Base-by-base conservation (phyloP, 2,113 vertebrate species). In the Dendrocopos noguchii region DNA sequence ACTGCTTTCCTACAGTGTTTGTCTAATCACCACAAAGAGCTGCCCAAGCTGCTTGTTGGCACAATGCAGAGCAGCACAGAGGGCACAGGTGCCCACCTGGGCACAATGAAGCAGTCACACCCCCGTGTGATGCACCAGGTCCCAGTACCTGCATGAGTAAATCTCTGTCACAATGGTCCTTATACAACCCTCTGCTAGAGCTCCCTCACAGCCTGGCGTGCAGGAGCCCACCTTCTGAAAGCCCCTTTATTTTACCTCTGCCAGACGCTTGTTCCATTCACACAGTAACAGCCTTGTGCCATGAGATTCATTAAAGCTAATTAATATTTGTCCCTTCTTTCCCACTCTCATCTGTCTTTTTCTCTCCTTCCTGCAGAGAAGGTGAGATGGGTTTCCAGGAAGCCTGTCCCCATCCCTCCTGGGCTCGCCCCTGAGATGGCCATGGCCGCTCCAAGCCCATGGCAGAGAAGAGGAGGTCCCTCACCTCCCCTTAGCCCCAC, bases 401-500 rank as follows among this genome's bases (percentile, higher is more conserved):
- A 16, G 3, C 3, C 18, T 6, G 39, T 6, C 15, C 3, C 15
- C 5, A 34, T 6, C 15, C 6, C 4, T 12, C 15, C 42, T 1
- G 36, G 46, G 16, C 19, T 19, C 9, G 3, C 22, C 66, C 24
- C 15, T 19, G 81, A 2, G 0, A 8, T 9, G 46, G 39, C 33
- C 10, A 3, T 2, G 7, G 60, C 12, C 8, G 0, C 63, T 2
- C 18, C 1, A 2, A n/a, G 46, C 25, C 4, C 2, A 1, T 1
- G 0, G 14, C 53, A 28, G 81, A 17, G 55, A n/a, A n/a, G n/a
- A 15, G 20, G 42, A 1, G 27, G 29, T 14, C 15, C 15, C 17
- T 7, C 2, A 5, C 3, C 24, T 4, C n/a, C 1, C 15, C 24
- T 6, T 1, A 5, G 3, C 24, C 4, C 28, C 1, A 0, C 10